Evolutionary conservation across 2,888 invertebrate species (phyloP), one percentile per base, ranked within the genome.

Genomic region (Limnephilus marmoratus): DNA sequence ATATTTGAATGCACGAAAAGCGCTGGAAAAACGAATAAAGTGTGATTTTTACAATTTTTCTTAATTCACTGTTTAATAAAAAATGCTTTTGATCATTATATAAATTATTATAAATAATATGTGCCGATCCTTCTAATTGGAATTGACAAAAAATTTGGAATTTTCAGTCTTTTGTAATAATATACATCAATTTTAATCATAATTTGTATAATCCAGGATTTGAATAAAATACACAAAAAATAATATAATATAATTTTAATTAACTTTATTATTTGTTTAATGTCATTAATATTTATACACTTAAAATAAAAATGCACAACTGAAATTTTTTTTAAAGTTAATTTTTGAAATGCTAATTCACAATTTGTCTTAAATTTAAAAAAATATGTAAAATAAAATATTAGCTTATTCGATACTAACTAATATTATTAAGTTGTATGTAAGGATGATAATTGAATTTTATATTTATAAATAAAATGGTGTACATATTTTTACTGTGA

Each of bases 401-500:
- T 86, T 86, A 86, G 86, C 86, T 86, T 86, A 45, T 86, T 86
- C 11, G 86, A 86, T 45, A n/a, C n/a, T 86, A 86, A n/a, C 37
- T 24, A 34, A 29, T 45, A 86, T 86, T 45, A 45, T 86, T 41
- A 45, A 34, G 34, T 15, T 45, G 45, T 45, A 86, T 15, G 45
- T 29, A 45, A 29, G 86, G 24, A 86, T 41, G 37, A 41, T 37
- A 86, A 45, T 29, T 41, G 41, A 89, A 53, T 89, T 45, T 90
- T 92, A 92, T 92, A 90, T 85, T 90, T 86, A 83, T 90, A 92
- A 90, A 92, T 45, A 85, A 91, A 90, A 87, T 91, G 85, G 81
- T 92, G 92, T 92, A 92, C 92, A 92, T 92, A 92, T 91, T 92
- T 91, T 92, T 90, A 92, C 92, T 92, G 92, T 92, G 92, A 92